Percentiles rank a stretch among this genome's conserved stretches.
Evolutionary conservation across 2,797 vertebrate species (phyloP).

Genomic region (Lutjanus argentimaculatus): DNA sequence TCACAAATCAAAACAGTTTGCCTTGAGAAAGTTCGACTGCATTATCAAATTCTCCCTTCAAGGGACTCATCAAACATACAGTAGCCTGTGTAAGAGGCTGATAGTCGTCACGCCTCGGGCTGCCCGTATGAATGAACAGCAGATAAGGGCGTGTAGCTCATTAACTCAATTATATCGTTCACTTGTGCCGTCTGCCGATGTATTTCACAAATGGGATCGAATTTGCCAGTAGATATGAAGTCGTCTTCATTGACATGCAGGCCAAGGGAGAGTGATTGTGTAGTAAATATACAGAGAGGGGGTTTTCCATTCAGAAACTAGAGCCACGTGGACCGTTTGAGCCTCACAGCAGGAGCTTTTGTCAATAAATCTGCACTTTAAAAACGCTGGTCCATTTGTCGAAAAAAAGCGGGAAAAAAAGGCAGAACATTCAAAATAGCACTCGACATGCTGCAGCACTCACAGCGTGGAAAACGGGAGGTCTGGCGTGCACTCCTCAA

Average conservation of each 20-base stretch:
- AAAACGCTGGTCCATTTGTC: slow-evolving; percentile 30
- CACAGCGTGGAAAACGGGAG: slow-evolving; percentile 41
- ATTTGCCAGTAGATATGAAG: slow-evolving; percentile 59
- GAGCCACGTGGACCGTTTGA: slow-evolving; percentile 32
- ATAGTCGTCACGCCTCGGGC: slow-evolving; percentile 75
- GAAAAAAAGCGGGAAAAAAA: slow-evolving; percentile 26
- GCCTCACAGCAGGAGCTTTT: slow-evolving; percentile 39
- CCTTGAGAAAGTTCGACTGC: slow-evolving; percentile 68
- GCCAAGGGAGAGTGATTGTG: slow-evolving; percentile 29
- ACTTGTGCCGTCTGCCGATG: slow-evolving; percentile 61
- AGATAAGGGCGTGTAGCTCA: slow-evolving; percentile 79
- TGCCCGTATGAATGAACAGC: slow-evolving; percentile 67
- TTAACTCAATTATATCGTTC: slow-evolving; percentile 78
- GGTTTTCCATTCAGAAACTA: slow-evolving; percentile 38
- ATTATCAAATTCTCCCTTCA: slow-evolving; percentile 70
- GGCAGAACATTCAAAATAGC: slow-evolving; percentile 59
- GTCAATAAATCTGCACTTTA: slow-evolving; percentile 57
- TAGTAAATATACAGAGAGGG: slow-evolving; percentile 40
- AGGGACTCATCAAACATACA: slow-evolving; percentile 80
- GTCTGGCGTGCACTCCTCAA: slow-evolving; percentile 45
- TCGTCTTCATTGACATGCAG: slow-evolving; percentile 39
- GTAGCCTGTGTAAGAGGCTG: slow-evolving; percentile 71
- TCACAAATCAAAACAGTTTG: slow-evolving; percentile 67
- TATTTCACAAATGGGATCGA: slow-evolving; percentile 55
- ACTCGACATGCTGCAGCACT: slow-evolving; percentile 49